Evolutionary conservation across 2,797 vertebrate genomes (phyloP), one percentile per base, ranked within the genome.

Genomic region (Alcedo quadribrachys): DNA sequence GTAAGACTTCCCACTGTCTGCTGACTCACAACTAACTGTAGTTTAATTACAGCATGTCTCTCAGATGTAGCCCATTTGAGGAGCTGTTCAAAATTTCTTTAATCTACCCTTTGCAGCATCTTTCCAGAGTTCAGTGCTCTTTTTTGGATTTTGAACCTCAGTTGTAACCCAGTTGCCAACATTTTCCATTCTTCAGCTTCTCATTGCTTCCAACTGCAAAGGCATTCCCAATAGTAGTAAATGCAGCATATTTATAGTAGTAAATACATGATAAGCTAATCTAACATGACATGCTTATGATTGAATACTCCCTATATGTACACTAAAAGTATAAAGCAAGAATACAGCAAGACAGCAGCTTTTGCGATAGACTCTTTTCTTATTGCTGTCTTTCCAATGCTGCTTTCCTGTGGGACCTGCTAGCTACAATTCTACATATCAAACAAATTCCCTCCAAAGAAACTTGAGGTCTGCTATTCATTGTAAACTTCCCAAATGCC

Each of bases 301-400:
- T 37, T 19, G 12, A 79, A 71, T 40, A 73, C 12, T 76, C 67
- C 12, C 22, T 48, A 32, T 46, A 32, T 45, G 6, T 6, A n/a
- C 10, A 15, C 30, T 48, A 37, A 17, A 80, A 61, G 22, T 32
- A 57, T 24, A 92, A 74, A 83, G 40, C n/a, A 74, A 54, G 60
- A 35, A 60, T 46, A n/a, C 27, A 82, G 33, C 45, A 57, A 70
- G 22, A 46, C n/a, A 54, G 42, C 0, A 0, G 37, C 28, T 78
- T 82, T 78, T 63, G n/a, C 33, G 78, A 24, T 1, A 79, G 50
- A 40, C 19, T 25, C 9, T 65, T 81, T 12, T 30, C 53, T 83
- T 28, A 73, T 22, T 0, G 0, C 9, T 54, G 55, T 80, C 30
- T 62, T 90, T 13, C 21, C 40, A 50, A 19, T 0, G 0, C 24